Evolutionary conservation across 2,888 invertebrate genomes (phyloP).

Genomic region (Pantelozetes paolii): DNA sequence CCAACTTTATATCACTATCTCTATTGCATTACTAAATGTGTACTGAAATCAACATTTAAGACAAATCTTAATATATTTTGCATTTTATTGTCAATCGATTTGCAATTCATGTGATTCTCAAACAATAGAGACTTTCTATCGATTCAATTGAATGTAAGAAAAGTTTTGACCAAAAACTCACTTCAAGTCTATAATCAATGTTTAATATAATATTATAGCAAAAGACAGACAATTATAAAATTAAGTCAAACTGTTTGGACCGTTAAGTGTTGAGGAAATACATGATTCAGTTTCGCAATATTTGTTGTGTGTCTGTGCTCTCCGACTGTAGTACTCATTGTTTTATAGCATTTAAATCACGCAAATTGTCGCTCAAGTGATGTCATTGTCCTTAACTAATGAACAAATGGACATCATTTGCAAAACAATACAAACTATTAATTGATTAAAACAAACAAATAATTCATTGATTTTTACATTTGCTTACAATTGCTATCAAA

Average conservation of each 20-base stretch:
- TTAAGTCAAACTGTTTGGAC: slow-evolving; percentile 32
- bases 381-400: slow-evolving; percentile 37
- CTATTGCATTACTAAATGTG: not conserved
- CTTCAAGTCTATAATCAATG: too few relatives aligned
- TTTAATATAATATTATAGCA: not conserved
- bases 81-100: slow-evolving; percentile 10
- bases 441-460: not conserved
- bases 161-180: not conserved
- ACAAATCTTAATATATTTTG: not conserved
- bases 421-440: not conserved
- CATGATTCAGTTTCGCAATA: slow-evolving; percentile 12
- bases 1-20: slow-evolving; percentile 27
- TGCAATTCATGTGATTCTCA: not conserved
- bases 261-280: slow-evolving; percentile 33
- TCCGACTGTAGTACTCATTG: slow-evolving; percentile 12
- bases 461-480: not conserved
- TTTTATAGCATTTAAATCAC: slow-evolving; percentile 21
- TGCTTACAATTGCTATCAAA: not conserved
- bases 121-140: not conserved
- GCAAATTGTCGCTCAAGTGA: slow-evolving; percentile 9
- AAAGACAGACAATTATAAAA: slow-evolving; percentile 17
- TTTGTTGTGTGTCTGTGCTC: slow-evolving; percentile 25
- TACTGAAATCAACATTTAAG: not conserved
- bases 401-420: slow-evolving; percentile 34
- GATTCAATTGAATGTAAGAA: not conserved